Evolutionary conservation across 2,888 invertebrate species (phyloP).

Genomic region (Ceraclea dissimilis): DNA sequence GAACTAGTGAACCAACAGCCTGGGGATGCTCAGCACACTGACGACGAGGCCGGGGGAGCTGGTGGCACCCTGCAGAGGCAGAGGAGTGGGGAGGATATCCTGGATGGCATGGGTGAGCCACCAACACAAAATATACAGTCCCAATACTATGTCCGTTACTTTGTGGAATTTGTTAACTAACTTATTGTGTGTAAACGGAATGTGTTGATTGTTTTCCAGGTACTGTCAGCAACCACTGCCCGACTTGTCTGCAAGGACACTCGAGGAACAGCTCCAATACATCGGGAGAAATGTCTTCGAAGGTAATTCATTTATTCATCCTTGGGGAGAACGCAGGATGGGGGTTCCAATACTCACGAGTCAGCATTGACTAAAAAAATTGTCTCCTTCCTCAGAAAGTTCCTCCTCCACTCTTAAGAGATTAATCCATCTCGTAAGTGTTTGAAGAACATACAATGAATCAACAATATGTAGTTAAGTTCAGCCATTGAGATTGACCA

Average conservation of each 20-base stretch:
- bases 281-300: constrained; percentile 50
- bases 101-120: constrained; percentile 20
- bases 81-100: constrained; percentile 24
- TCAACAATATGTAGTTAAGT: no score
- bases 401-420: not conserved
- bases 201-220: not conserved
- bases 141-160: not conserved
- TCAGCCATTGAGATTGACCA: no score
- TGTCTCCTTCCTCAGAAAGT: no score
- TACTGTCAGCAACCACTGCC: constrained; percentile 30
- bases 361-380: not conserved
- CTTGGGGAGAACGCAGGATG: no score
- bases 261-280: constrained; percentile 73
- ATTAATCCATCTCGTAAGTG: not conserved
- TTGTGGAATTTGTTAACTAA: no score
- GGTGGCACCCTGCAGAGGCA: constrained; percentile 23
- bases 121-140: not conserved
- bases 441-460: no score
- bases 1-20: not conserved
- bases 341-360: no score
- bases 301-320: constrained; percentile 36
- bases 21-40: not conserved
- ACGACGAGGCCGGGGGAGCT: constrained; percentile 10
- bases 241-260: constrained; percentile 40
- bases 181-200: no score